Conservation (phyloP, 2,113 vertebrate genomes). For the Coptodon rendalli region DNA sequence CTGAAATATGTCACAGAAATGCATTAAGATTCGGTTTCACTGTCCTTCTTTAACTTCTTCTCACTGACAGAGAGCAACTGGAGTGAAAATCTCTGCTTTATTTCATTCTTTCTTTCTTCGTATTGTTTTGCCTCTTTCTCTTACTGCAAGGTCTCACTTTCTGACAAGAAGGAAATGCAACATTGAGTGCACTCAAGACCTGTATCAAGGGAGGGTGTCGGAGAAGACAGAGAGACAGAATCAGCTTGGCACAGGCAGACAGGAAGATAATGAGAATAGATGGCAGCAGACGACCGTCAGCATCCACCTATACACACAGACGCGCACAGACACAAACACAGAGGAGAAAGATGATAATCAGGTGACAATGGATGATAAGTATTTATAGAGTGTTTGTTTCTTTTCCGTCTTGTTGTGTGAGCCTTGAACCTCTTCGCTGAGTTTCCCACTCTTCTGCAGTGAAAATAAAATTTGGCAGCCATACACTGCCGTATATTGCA, state of each 20-base stretch:
- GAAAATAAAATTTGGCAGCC: slow-evolving; percentile 7
- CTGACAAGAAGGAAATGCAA: slow-evolving; percentile 41
- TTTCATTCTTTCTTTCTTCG: not conserved
- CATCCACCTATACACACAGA: slow-evolving; percentile 3
- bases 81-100: not conserved
- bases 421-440: not conserved
- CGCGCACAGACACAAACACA: not conserved
- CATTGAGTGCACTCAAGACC: slow-evolving; percentile 33
- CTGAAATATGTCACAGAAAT: slow-evolving; percentile 12
- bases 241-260: slow-evolving; percentile 16
- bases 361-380: slow-evolving; percentile 4
- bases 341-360: slow-evolving; percentile 15
- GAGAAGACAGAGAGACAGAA: slow-evolving; percentile 28
- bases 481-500: not conserved
- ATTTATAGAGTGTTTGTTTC: not conserved
- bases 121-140: not conserved
- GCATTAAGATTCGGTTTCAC: not conserved
- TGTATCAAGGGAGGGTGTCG: slow-evolving; percentile 8
- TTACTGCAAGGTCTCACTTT: slow-evolving; percentile 17
- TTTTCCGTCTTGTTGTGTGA: not conserved
- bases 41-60: not conserved
- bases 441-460: not conserved
- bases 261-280: slow-evolving; percentile 55
- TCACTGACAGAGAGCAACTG: not conserved
- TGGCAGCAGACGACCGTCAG: slow-evolving; percentile 29